Percentiles rank a stretch among this genome's conserved stretches.
These are phyloP conservation scores for Equus przewalskii DNA, from an alignment of 2,113 vertebrate genomes.

Conservation along the genomic window DNA sequence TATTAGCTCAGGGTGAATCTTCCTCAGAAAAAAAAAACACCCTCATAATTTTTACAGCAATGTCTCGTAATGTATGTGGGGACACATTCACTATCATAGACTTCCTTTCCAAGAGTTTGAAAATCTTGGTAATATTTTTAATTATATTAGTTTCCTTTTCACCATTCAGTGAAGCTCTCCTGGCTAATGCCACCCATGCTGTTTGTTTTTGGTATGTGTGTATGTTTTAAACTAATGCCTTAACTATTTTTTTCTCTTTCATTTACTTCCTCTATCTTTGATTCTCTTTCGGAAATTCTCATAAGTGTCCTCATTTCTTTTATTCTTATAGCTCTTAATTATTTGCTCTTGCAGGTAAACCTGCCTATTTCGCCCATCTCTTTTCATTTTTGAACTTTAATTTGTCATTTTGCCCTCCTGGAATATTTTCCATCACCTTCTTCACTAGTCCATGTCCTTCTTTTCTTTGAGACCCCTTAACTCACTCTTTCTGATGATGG, in stretches of 20 bases:
- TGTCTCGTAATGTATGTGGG: background rate
- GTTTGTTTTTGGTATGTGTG: background rate
- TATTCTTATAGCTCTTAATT: background rate
- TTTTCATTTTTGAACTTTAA: background rate
- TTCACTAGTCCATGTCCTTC: background rate
- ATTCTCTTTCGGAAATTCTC: background rate
- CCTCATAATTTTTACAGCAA: background rate
- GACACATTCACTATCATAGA: background rate
- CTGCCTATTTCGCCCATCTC: background rate
- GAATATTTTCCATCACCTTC: background rate
- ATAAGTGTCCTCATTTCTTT: background rate
- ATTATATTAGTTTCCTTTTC: background rate
- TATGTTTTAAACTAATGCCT: background rate
- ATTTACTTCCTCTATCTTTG: background rate
- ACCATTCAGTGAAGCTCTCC: background rate
- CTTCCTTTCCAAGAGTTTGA: background rate
- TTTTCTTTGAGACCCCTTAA: constrained; percentile 6
- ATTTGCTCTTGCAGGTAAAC: background rate
- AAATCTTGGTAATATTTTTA: background rate
- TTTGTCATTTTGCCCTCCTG: background rate
- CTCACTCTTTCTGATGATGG: background rate
- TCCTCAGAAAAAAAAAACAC: too few relatives aligned
- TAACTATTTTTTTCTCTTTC: background rate
- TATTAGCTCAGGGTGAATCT: too few relatives aligned
- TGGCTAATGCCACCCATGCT: background rate